Conservation (phyloP, 2,888 invertebrate genomes). For the Meganola albula region DNA sequence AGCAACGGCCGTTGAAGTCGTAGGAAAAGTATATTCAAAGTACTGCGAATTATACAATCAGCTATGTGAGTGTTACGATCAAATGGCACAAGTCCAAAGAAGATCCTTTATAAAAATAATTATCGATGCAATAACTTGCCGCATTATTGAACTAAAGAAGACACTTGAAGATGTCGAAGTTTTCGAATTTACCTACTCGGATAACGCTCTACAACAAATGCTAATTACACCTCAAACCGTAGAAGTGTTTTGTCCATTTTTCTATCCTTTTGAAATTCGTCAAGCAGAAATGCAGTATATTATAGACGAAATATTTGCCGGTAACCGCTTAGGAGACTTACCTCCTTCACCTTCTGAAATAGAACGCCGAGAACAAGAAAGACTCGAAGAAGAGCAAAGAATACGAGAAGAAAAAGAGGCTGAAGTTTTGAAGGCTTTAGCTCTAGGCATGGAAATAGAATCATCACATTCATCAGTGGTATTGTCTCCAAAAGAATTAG, state of each 20-base stretch:
- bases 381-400: slow-evolving; percentile 42
- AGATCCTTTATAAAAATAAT: slow-evolving; percentile 73
- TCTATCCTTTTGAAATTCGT: slow-evolving; percentile 78
- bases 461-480: slow-evolving; percentile 33
- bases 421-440: slow-evolving; percentile 41
- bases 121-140: slow-evolving; percentile 76
- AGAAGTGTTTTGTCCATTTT: slow-evolving; percentile 80
- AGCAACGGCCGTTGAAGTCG: slow-evolving; percentile 62
- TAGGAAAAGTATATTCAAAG: slow-evolving; percentile 70
- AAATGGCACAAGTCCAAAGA: slow-evolving; percentile 80
- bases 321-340: slow-evolving; percentile 59
- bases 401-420: slow-evolving; percentile 46
- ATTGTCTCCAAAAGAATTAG: slow-evolving; percentile 45
- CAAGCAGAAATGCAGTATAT: slow-evolving; percentile 65
- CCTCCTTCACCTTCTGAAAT: slow-evolving; percentile 54
- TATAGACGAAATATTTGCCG: slow-evolving; percentile 60
- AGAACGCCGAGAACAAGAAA: slow-evolving; percentile 44
- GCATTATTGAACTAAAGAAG: slow-evolving; percentile 78
- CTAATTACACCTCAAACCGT: slow-evolving; percentile 82
- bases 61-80: slow-evolving; percentile 79
- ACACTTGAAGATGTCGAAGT: slow-evolving; percentile 76
- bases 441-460: slow-evolving; percentile 45
- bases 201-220: slow-evolving; percentile 82
- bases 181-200: slow-evolving; percentile 83
- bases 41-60: slow-evolving; percentile 76